Percentiles rank a stretch among this genome's conserved stretches.
These are phyloP conservation scores for Pseudorectes ferrugineus DNA, from an alignment of 2,113 vertebrate species.

Conservation along the genomic window DNA sequence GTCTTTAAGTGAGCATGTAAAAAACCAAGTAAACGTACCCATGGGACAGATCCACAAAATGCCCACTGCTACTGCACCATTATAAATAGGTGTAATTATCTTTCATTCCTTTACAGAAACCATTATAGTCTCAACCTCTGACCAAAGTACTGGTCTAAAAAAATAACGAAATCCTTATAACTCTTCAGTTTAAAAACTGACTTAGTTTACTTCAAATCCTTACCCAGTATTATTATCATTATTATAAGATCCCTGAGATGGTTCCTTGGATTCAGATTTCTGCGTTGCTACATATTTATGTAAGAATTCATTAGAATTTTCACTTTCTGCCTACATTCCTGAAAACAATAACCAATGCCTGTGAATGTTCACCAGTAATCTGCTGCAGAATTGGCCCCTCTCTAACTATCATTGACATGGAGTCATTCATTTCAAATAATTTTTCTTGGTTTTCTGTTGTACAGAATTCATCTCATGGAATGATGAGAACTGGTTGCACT, in stretches of 20 bases:
- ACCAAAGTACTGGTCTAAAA: background rate
- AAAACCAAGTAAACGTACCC: background rate
- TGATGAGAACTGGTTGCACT: background rate
- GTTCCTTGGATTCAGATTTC: background rate
- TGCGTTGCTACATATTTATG: background rate
- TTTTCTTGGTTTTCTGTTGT: background rate
- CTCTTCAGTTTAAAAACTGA: background rate
- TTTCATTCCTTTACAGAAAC: background rate
- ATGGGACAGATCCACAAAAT: background rate
- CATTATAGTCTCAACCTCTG: background rate
- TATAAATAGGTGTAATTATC: background rate
- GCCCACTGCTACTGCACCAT: background rate
- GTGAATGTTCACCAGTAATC: background rate
- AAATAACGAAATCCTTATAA: background rate
- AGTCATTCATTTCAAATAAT: background rate
- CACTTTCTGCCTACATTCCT: background rate
- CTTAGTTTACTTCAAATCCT: background rate
- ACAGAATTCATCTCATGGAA: background rate
- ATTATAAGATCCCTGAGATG: background rate
- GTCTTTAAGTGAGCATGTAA: background rate
- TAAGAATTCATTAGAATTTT: background rate
- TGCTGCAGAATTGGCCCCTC: background rate
- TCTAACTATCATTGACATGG: background rate
- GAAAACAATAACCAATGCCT: conserved; percentile 1
- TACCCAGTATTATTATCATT: background rate